Evolutionary conservation across 1,140 invertebrate species (phyloP).

Genomic region (Drosophila simulans): DNA sequence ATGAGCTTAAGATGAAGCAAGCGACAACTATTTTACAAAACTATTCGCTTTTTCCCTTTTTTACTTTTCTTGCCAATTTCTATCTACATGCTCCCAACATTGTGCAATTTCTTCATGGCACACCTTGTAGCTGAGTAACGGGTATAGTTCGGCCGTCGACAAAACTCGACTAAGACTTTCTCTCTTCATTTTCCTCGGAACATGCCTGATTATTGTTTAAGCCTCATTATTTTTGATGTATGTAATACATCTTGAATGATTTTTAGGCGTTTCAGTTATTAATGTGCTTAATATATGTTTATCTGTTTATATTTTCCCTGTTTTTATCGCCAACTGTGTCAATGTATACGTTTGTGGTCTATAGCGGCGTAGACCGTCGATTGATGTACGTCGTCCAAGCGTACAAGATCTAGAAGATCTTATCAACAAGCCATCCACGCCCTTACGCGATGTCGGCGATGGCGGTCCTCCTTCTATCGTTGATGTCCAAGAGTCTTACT

Average conservation of each 20-base stretch:
- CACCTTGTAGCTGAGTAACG: no score
- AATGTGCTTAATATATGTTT: constrained; percentile 8
- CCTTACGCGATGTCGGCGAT: constrained; percentile 90
- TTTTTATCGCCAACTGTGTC: constrained; percentile 10
- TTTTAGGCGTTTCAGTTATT: constrained; percentile 11
- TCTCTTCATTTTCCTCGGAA: background rate
- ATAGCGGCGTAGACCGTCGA: constrained; percentile 93
- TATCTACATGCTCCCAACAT: no score
- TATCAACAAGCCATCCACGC: constrained; percentile 96
- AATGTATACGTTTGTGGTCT: constrained; percentile 41
- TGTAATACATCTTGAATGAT: constrained; percentile 23
- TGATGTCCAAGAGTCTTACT: constrained; percentile 95
- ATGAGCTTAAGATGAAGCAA: no score
- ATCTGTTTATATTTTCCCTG: constrained; percentile 24
- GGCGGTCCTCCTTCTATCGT: constrained; percentile 94
- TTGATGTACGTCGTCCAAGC: constrained; percentile 93
- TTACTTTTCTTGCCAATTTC: no score
- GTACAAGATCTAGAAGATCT: constrained; percentile 94
- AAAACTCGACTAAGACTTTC: no score
- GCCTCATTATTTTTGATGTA: constrained; percentile 2
- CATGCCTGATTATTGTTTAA: constrained; percentile 7
- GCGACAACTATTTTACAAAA: no score
- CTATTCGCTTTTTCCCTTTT: no score
- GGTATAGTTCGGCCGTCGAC: no score
- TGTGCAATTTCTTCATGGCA: no score